Evolutionary conservation across 2,888 invertebrate species (phyloP), one percentile per base, ranked within the genome.

Genomic region (Cerastis rubricosa): DNA sequence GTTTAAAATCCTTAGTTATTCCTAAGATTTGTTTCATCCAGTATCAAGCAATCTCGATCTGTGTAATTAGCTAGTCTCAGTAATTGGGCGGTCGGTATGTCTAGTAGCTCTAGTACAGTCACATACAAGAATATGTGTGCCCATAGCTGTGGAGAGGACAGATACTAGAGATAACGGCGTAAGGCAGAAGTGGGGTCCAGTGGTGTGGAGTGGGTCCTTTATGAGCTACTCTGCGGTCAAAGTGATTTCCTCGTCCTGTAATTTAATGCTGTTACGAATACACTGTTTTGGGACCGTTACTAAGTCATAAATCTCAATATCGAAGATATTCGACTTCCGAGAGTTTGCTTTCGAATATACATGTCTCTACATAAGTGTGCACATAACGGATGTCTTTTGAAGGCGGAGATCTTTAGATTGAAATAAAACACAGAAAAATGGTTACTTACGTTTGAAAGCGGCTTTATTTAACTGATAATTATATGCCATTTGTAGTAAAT

Each of bases 61-160:
- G 19, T 76, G 84, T 75, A 65, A 81, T 81, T 83, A 80, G 68
- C 57, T 65, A 63, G 77, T 77, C 66, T 63, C 69, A 57, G 74
- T 45, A 77, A 81, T 74, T 71, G 72, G 76, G 74, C 73, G 84
- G 79, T 84, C 82, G 80, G 71, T 80, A 83, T n/a, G 35, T 57
- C 45, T 59, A n/a, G 65, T 64, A 61, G 66, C 51, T 61, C n/a
- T n/a, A 43, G 69, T 59, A 64, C 43, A 64, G 63, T 63, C 43
- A 64, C 8, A 43, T n/a, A 14, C 43, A n/a, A 14, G n/a, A 43
- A 64, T 6, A 43, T 64, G n/a, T 64, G n/a, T 29, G 7, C 40
- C 0, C 63, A 63, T 43, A n/a, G 43, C 43, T 64, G 63, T 63
- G n/a, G n/a, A 64, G n/a, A 64, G 35, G 22, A 43, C 14, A 43